These are phyloP conservation scores for Mus spretus DNA, from an alignment of 2,797 vertebrate species.

Conservation along the genomic window DNA sequence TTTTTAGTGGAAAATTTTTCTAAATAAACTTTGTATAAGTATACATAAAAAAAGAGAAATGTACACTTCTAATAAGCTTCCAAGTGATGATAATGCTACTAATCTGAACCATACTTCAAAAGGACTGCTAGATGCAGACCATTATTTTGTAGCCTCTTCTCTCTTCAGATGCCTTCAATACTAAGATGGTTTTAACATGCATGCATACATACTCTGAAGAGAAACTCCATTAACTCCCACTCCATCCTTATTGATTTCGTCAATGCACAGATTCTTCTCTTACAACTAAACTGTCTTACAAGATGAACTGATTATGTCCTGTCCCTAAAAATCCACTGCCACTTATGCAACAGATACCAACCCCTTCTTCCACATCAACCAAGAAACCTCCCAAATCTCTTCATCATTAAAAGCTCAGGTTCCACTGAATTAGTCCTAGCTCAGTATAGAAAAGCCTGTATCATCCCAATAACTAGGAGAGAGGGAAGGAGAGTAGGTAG, in stretches of 20 bases:
- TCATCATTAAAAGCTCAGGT: background rate
- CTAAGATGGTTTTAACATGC: background rate
- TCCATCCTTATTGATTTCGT: background rate
- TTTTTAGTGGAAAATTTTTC: no score
- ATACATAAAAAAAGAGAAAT: background rate
- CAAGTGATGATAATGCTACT: background rate
- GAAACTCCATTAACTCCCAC: slow-evolving; percentile 21
- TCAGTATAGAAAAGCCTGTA: background rate
- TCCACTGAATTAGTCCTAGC: background rate
- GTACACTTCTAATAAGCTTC: background rate
- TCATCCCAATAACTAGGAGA: background rate
- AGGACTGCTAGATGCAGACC: background rate
- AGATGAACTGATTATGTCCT: background rate
- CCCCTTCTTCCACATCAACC: background rate
- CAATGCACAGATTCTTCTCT: background rate
- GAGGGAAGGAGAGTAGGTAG: background rate
- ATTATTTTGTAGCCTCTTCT: background rate
- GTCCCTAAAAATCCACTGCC: background rate
- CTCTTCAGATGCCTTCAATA: slow-evolving; percentile 1
- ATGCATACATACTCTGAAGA: background rate
- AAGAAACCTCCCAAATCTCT: background rate
- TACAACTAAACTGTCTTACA: background rate
- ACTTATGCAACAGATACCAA: background rate
- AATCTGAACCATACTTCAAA: background rate
- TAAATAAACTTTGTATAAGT: no score